Evolutionary conservation across 92 coral and sea anemone species (phyloP), one percentile per base, ranked within the genome.

Genomic region (Desmophyllum pertusum): DNA sequence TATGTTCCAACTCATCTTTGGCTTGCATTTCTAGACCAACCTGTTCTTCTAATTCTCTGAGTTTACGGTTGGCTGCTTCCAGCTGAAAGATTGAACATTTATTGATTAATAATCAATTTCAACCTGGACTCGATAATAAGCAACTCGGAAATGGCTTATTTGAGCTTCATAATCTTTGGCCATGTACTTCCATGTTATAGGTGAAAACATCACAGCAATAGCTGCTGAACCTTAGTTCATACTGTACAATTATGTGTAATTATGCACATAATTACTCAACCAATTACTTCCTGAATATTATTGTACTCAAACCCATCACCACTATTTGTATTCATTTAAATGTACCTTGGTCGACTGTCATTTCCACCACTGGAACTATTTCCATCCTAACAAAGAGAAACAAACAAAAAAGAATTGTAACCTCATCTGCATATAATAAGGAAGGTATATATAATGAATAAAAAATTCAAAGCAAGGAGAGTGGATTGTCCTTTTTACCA

Each of bases 1-100:
- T 96, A 65, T 88, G 88, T 40, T 96, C 99, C 42, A 88, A 85
- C 50, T 96, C 99, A n/a, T 88, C 95, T 87, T 89, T 92, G 31
- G 92, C 85, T 72, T 93, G 92, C 83, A 89, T 85, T 39, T 89
- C 92, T 75, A 87, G 83, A 9, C 85, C 70, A 31, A 94, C 88
- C 45, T 90, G 95, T 48, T 92, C 91, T 65, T 96, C 98, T 3
- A 96, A 87, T 29, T 89, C 86, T 83, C 84, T 81, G 37, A 94
- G 87, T 76, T 91, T 84, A 27, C 67, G 88, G 50, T 87, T 94
- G 10, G 88, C 88, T 48, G 91, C 91, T 85, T 89, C 93, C 67
- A 92, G 89, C 98, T 94, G 77, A 43, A 39, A 42, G 72, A 18
- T 29, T 21, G 25, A 6, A 57, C 21, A 75, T 35, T 5, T 48